phyloP scores from a whole-genome alignment of 2,113 vertebrate genomes.

The Odontophorus gujanensis region DNA sequence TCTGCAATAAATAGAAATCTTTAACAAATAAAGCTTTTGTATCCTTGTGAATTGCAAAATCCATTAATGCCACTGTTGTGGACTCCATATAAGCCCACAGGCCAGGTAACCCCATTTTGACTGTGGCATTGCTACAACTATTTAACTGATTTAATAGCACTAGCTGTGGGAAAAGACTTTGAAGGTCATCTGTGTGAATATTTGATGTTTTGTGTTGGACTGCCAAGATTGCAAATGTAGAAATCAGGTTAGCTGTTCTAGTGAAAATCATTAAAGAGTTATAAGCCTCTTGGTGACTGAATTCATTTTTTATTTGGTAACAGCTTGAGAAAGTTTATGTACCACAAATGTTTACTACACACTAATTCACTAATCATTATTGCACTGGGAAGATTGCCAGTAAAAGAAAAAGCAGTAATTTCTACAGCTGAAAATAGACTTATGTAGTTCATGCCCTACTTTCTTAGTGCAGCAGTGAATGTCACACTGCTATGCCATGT shows the following conservation, averaged over 20 bases:
- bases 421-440: not conserved
- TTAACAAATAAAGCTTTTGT: not conserved
- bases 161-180: not conserved
- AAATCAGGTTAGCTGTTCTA: conserved; percentile 5
- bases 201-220: not conserved
- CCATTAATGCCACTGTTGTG: not conserved
- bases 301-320: conserved; percentile 33
- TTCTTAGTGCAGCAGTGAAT: not conserved
- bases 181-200: not conserved
- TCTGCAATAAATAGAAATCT: not conserved
- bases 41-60: not conserved
- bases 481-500: not conserved
- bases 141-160: not conserved
- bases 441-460: not conserved
- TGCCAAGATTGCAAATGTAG: not conserved
- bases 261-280: conserved; percentile 33
- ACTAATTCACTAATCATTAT: conserved; percentile 36
- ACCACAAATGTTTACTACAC: conserved; percentile 32
- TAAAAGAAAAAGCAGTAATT: not conserved
- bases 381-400: conserved; percentile 25
- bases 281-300: conserved; percentile 6
- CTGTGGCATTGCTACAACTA: not conserved
- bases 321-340: conserved; percentile 28
- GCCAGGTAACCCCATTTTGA: not conserved
- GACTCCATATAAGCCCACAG: not conserved